phyloP scores from a whole-genome alignment of 2,797 vertebrate genomes.

The Nasua narica region DNA sequence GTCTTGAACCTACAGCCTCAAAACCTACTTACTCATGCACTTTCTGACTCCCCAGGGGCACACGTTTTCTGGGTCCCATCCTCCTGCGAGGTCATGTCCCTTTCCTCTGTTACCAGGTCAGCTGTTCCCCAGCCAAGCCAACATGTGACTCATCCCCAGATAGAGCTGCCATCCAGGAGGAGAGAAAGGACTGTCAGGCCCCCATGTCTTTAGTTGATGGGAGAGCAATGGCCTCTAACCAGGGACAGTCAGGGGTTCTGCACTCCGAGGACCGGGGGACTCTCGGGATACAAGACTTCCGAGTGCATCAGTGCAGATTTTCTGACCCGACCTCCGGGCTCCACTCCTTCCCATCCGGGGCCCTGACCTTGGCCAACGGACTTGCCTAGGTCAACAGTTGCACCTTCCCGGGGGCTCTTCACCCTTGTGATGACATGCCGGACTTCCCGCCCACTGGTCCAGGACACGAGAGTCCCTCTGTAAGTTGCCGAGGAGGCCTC shows the following conservation, averaged over 20 bases:
- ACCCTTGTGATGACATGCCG: not conserved
- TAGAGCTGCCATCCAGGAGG: not conserved
- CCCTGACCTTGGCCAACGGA: not conserved
- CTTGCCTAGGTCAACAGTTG: not conserved
- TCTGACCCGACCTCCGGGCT: too few species aligned
- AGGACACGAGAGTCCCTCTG: not conserved
- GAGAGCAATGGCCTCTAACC: not conserved
- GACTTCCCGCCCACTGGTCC: rapidly evolving
- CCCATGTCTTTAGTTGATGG: not conserved
- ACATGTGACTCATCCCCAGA: not conserved
- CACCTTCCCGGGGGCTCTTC: not conserved
- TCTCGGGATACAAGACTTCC: too few species aligned
- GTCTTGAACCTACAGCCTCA: not conserved
- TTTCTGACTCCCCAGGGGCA: not conserved
- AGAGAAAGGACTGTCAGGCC: not conserved
- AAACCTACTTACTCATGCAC: not conserved
- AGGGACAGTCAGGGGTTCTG: not conserved
- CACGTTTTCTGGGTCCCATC: too few species aligned
- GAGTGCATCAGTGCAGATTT: not conserved
- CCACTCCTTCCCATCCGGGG: not conserved
- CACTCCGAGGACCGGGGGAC: too few species aligned
- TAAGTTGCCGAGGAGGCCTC: not conserved
- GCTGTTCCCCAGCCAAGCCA: rapidly evolving
- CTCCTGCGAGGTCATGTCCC: not conserved
- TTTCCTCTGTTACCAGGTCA: not conserved